Evolutionary conservation across 2,888 invertebrate genomes (phyloP).

Genomic region (Caenorhabditis sp.): DNA sequence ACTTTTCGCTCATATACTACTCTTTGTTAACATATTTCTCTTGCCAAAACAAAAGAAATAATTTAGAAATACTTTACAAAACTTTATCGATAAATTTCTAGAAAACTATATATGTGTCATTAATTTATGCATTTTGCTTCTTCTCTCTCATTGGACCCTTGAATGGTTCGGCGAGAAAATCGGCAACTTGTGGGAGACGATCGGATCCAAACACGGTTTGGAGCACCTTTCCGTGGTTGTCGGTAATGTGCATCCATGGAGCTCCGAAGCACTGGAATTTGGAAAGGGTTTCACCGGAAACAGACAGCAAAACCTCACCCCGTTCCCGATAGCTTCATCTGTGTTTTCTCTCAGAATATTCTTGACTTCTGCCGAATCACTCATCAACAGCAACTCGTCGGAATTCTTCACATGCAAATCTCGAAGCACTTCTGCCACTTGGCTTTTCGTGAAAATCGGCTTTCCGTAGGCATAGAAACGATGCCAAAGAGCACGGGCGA

Average conservation of each 20-base stretch:
- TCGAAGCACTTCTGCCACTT: conserved; percentile 53
- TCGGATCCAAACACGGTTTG: conserved; percentile 63
- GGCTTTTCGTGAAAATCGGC: conserved; percentile 57
- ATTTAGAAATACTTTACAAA: conserved; percentile 31
- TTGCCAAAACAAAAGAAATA: conserved; percentile 46
- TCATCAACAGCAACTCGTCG: conserved; percentile 39
- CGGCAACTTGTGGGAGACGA: conserved; percentile 60
- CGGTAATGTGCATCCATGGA: conserved; percentile 61
- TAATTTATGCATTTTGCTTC: conserved; percentile 20
- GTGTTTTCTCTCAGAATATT: conserved; percentile 58
- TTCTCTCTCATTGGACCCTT: conserved; percentile 53
- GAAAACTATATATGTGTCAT: conserved; percentile 3
- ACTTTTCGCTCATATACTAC: not conserved
- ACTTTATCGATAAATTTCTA: conserved; percentile 21
- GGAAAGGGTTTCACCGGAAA: not conserved
- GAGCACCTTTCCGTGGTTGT: conserved; percentile 50
- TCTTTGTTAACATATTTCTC: conserved; percentile 45
- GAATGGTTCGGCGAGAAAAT: conserved; percentile 57
- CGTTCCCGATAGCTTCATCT: conserved; percentile 57
- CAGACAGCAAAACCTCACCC: conserved; percentile 13
- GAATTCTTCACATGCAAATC: conserved; percentile 47
- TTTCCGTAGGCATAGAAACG: conserved; percentile 61
- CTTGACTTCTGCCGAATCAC: conserved; percentile 53
- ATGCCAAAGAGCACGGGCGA: conserved; percentile 50
- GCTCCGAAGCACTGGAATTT: conserved; percentile 60